Conservation (phyloP, 2,888 invertebrate species). For the Stenodema calcarata region DNA sequence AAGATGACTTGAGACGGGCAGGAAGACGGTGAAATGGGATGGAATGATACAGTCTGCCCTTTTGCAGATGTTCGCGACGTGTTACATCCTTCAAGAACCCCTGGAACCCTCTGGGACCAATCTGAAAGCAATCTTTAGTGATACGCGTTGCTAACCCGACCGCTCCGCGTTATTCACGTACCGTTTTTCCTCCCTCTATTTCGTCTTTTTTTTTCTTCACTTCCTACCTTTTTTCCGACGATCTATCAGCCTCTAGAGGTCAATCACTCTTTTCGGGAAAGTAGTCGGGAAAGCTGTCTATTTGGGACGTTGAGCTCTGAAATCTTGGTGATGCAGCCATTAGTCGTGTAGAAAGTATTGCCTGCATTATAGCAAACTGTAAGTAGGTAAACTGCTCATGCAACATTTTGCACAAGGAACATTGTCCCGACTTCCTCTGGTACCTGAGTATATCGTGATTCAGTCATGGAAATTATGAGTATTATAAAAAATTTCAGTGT, state of each 20-base stretch:
- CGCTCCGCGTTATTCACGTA: constrained; percentile 14
- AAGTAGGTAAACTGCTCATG: no score
- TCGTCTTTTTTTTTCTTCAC: neutral
- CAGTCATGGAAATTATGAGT: no score
- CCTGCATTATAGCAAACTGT: no score
- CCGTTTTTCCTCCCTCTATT: neutral
- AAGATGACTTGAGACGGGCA: neutral
- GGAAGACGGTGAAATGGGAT: neutral
- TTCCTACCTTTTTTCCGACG: neutral
- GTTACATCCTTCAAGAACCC: constrained; percentile 14
- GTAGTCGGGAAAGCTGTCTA: neutral
- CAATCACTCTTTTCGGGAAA: constrained; percentile 3
- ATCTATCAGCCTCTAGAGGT: constrained; percentile 10
- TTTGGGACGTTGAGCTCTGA: neutral
- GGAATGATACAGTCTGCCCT: constrained; percentile 3
- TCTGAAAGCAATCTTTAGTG: constrained; percentile 30
- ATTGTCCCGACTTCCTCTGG: no score
- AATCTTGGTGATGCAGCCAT: neutral
- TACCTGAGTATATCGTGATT: no score
- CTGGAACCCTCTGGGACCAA: neutral
- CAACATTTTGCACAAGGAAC: no score
- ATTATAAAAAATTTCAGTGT: no score
- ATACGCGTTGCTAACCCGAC: neutral
- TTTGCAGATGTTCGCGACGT: constrained; percentile 9
- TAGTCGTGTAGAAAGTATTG: neutral